Evolutionary conservation across 1,140 invertebrate genomes (phyloP), one percentile per base, ranked within the genome.

Genomic region (Drosophila rufa): DNA sequence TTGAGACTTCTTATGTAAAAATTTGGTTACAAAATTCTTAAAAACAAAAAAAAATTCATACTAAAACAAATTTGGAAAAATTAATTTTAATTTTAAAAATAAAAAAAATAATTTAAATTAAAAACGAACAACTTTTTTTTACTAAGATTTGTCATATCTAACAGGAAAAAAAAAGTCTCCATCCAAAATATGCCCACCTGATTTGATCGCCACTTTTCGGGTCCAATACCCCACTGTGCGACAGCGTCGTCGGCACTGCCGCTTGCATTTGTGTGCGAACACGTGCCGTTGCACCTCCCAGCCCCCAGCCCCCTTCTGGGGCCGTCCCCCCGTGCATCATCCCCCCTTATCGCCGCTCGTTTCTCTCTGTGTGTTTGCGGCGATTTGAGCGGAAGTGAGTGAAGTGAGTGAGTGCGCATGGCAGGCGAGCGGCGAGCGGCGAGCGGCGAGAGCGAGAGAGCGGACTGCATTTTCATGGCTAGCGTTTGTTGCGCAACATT

Each of bases 251-350:
- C 68, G 79, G 61, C 79, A 64, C 68, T 68, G 75, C 80, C 76
- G 79, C 74, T 46, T 91, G 87, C 83, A 84, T 70, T 75, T 71
- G 87, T 91, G 75, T 87, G 89, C 87, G 84, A 82, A 91, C 89
- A 91, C 89, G 89, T 91, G 89, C 89, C 89, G 89, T 82, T 64
- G 66, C 74, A 86, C 73, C 80, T 62, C 48, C 78, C 42, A 76
- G 30, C 53, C 65, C 65, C 43, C 33, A 64, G 25, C 45, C 60
- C 75, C 25, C 19, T 25, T n/a, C 6, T 40, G 66, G 36, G 22
- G 45, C n/a, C 65, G n/a, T 4, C 48, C n/a, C 33, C 58, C 48
- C 30, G 25, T 73, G 79, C 59, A 75, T 38, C 42, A 55, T 38
- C 42, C 64, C 50, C 50, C 36, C 17, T 8, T 75, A 36, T 65